Conservation (phyloP, 1,140 invertebrate genomes). For the Zaprionus davidi region DNA sequence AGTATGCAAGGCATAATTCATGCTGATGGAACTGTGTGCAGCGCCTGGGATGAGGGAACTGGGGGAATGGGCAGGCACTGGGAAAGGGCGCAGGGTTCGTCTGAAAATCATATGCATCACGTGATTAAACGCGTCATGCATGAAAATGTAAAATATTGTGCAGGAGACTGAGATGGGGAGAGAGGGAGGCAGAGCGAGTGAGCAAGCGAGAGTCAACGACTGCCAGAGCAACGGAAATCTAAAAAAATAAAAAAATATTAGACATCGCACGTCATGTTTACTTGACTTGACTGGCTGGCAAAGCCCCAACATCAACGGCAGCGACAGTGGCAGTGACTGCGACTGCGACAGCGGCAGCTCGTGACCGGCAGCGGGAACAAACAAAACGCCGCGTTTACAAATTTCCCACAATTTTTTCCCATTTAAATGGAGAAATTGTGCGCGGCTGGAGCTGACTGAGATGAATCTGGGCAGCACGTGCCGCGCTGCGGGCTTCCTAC, state of each 20-base stretch:
- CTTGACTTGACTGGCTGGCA: constrained; percentile 71
- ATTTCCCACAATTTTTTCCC: constrained; percentile 75
- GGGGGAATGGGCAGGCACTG: neutral
- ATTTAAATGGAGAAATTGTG: constrained; percentile 78
- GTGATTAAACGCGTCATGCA: constrained; percentile 84
- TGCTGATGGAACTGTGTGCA: constrained; percentile 81
- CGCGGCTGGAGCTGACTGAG: constrained; percentile 67
- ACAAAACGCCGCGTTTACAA: constrained; percentile 76
- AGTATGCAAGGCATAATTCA: constrained; percentile 83
- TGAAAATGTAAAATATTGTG: constrained; percentile 82
- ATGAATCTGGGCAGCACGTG: constrained; percentile 78
- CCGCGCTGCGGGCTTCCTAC: constrained; percentile 33
- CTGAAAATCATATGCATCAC: constrained; percentile 83
- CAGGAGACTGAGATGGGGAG: constrained; percentile 22
- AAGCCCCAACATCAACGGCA: constrained; percentile 32
- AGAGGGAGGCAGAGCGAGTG: neutral
- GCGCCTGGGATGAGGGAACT: constrained; percentile 7
- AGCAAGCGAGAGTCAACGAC: neutral
- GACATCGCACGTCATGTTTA: constrained; percentile 76
- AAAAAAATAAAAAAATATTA: constrained; percentile 61
- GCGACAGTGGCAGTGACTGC: neutral
- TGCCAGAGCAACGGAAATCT: constrained; percentile 6
- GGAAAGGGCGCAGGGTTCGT: neutral
- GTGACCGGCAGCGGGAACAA: constrained; percentile 59
- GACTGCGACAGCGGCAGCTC: constrained; percentile 29